Conservation (phyloP, 2,797 vertebrate species). For the Dicrostonyx torquatus region DNA sequence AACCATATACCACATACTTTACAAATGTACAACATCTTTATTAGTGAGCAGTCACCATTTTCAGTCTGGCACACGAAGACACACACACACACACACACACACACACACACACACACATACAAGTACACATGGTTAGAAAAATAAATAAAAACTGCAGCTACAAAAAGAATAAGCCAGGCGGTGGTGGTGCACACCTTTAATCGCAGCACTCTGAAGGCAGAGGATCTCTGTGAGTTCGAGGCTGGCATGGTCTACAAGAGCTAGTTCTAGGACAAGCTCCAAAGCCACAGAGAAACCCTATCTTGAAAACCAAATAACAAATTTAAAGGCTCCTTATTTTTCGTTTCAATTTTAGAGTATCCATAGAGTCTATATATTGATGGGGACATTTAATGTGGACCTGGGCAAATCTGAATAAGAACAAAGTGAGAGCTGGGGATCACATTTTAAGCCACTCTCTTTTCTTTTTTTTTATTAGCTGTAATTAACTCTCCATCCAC, state of each 20-base stretch:
- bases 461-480: background rate
- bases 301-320: no score
- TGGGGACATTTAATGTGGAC: background rate
- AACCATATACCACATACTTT: background rate
- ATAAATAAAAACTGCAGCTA: conserved; percentile 2
- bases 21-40: background rate
- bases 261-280: no score
- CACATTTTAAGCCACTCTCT: background rate
- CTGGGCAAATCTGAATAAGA: conserved; percentile 18
- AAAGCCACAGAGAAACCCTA: no score
- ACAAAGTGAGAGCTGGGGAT: conserved; percentile 13
- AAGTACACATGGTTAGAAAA: background rate
- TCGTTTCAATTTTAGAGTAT: conserved; percentile 40
- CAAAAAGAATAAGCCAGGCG: background rate
- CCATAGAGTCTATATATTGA: background rate
- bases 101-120: background rate
- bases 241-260: no score
- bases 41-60: background rate
- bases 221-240: no score
- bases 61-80: background rate
- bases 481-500: background rate
- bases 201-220: no score
- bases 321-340: background rate
- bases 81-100: background rate
- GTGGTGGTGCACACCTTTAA: no score